A percentile compares a stretch with the other conserved stretches of the same genome.
These are phyloP conservation scores for Peucedramus taeniatus DNA, from an alignment of 2,113 vertebrate genomes.

Conservation along the genomic window DNA sequence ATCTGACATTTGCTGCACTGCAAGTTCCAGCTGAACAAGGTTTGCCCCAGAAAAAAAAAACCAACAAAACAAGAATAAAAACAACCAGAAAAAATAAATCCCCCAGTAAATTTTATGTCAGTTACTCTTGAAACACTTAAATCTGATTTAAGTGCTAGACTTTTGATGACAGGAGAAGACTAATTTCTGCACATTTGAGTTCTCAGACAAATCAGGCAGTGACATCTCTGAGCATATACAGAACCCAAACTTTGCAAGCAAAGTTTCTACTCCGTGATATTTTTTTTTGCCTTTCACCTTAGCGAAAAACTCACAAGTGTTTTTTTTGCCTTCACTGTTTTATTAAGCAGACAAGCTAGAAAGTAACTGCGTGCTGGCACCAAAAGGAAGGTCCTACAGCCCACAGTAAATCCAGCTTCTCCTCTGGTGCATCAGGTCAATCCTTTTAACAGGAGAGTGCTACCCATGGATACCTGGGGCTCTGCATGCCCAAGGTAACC, in stretches of 20 bases:
- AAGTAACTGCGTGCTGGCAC: neutral
- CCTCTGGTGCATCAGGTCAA: neutral
- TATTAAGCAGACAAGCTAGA: neutral
- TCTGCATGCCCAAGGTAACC: neutral
- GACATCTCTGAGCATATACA: neutral
- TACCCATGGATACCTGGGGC: fast-evolving
- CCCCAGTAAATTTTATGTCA: neutral
- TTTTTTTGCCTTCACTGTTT: neutral
- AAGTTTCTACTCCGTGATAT: neutral
- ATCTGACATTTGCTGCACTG: neutral
- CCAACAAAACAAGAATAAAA: neutral
- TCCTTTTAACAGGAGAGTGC: neutral
- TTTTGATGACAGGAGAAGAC: neutral
- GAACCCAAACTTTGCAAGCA: neutral
- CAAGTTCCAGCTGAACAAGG: neutral
- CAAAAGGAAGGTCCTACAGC: neutral
- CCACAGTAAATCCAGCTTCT: neutral
- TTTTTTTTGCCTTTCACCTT: neutral
- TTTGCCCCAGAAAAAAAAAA: neutral
- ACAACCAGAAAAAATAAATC: neutral
- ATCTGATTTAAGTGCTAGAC: neutral
- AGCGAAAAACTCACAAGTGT: neutral
- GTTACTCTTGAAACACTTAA: neutral
- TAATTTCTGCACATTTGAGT: neutral
- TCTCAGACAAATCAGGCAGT: neutral